Conservation (phyloP, 2,797 vertebrate species). For the Bovichtus diacanthus region DNA sequence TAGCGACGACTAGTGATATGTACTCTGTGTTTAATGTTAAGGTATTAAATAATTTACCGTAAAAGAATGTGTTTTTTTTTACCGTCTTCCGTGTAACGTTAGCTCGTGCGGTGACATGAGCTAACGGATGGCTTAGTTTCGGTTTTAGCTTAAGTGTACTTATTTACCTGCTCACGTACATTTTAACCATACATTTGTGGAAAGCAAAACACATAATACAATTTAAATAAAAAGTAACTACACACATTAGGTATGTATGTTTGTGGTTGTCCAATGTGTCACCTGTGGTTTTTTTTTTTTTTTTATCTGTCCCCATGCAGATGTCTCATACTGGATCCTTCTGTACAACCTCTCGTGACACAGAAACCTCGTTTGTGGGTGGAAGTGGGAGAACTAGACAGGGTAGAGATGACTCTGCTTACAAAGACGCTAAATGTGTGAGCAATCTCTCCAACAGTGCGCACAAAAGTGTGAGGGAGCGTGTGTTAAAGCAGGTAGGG, state of each 20-base stretch:
- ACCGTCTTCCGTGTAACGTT: neutral
- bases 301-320: conserved; percentile 40
- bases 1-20: fast-evolving
- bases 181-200: neutral
- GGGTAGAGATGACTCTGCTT: neutral
- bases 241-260: neutral
- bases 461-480: conserved; percentile 44
- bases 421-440: neutral
- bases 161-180: neutral
- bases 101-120: neutral
- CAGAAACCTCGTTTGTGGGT: neutral
- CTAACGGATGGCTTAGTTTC: neutral
- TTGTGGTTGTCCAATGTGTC: neutral
- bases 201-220: neutral
- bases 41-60: neutral
- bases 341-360: neutral
- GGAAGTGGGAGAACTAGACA: neutral
- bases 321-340: conserved; percentile 55
- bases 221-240: neutral
- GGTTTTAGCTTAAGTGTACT: neutral
- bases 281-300: too few relatives aligned
- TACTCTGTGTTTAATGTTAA: neutral
- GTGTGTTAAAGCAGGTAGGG: conserved; percentile 74
- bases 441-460: neutral
- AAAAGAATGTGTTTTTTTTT: neutral